phyloP scores from a whole-genome alignment of 2,113 vertebrate genomes.

The Corydoras maculifer region DNA sequence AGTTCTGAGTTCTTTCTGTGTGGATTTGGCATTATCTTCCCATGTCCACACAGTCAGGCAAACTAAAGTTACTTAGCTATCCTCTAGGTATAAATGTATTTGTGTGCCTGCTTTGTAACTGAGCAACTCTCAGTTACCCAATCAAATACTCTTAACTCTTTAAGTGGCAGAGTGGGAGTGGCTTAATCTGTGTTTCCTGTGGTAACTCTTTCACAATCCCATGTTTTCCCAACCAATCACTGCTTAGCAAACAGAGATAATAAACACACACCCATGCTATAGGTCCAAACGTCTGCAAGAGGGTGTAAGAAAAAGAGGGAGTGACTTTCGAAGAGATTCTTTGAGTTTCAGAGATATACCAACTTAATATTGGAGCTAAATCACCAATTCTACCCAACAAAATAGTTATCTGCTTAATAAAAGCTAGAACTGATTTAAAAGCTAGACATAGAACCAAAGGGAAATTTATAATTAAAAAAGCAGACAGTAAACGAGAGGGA shows the following conservation, averaged over 20 bases:
- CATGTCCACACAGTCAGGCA: no score
- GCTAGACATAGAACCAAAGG: neutral
- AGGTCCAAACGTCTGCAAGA: neutral
- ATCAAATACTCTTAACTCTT: neutral
- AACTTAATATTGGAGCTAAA: neutral
- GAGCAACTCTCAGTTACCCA: neutral
- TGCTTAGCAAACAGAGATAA: slow-evolving; percentile 33
- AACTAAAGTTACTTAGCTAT: no score
- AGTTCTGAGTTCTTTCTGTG: no score
- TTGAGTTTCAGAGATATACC: neutral
- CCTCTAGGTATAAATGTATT: no score
- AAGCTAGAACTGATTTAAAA: neutral
- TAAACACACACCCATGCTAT: slow-evolving; percentile 32
- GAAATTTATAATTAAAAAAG: neutral
- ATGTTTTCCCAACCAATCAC: slow-evolving; percentile 28
- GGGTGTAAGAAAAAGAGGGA: neutral
- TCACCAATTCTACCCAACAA: neutral
- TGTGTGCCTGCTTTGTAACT: no score
- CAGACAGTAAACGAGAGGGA: slow-evolving; percentile 4
- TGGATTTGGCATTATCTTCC: no score
- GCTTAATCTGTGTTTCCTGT: neutral
- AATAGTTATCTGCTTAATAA: neutral
- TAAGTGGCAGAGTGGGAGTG: neutral
- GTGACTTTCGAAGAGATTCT: neutral
- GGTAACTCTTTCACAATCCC: neutral